Evolutionary conservation across 1,140 invertebrate species (phyloP).

Genomic region (Ostrea edulis): DNA sequence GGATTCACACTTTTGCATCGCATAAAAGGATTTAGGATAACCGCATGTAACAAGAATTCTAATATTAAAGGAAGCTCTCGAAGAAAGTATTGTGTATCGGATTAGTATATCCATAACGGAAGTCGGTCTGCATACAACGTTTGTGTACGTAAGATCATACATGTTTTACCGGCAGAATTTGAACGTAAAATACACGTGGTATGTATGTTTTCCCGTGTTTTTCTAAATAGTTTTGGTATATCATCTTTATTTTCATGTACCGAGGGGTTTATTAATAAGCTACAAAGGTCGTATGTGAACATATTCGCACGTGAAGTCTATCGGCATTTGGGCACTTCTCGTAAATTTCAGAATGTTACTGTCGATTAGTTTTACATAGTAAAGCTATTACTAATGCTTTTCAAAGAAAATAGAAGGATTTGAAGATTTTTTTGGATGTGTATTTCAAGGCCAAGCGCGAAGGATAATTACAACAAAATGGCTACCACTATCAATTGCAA

Average conservation of each 20-base stretch:
- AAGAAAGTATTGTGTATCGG: constrained; percentile 29
- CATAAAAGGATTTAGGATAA: background rate
- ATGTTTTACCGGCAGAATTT: constrained; percentile 12
- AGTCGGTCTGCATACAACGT: constrained; percentile 22
- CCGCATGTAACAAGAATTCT: background rate
- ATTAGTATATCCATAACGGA: constrained; percentile 17
- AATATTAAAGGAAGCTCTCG: background rate
- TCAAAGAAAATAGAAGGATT: background rate
- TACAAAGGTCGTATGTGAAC: background rate
- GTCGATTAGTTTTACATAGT: background rate
- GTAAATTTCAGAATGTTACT: background rate
- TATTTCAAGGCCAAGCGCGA: background rate
- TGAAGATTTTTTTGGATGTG: background rate
- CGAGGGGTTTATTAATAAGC: background rate
- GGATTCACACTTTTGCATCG: background rate
- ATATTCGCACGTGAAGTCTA: background rate
- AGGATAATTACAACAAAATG: constrained; percentile 39
- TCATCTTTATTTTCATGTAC: background rate
- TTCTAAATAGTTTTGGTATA: background rate
- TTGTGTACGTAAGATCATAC: background rate
- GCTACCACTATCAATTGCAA: constrained; percentile 34
- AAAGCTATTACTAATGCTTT: background rate
- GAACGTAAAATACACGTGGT: constrained; percentile 27
- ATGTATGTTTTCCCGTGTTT: constrained; percentile 1
- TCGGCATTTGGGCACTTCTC: background rate